Percentiles rank a stretch among this genome's conserved stretches.
Evolutionary conservation across 2,113 vertebrate species (phyloP).

Genomic region (Ictalurus punctatus): DNA sequence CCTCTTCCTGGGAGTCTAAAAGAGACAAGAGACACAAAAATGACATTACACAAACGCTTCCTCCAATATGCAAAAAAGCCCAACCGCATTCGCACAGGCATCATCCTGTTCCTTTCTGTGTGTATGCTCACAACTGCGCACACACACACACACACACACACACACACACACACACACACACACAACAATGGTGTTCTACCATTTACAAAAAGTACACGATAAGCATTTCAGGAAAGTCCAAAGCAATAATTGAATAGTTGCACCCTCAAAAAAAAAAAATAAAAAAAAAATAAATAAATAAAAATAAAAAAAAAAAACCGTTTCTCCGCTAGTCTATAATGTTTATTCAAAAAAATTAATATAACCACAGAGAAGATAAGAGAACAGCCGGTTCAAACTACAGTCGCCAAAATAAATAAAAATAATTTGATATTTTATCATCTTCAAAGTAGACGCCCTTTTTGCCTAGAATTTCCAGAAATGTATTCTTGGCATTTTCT

Average conservation of each 20-base stretch:
- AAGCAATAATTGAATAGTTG: not conserved
- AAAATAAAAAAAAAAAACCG: not conserved
- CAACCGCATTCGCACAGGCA: not conserved
- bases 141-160: not conserved
- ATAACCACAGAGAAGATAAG: not conserved
- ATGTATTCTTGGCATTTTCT: too few relatives aligned
- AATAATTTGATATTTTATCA: too few relatives aligned
- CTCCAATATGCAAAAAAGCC: not conserved
- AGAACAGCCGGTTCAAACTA: not conserved
- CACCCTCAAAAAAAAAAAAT: not conserved
- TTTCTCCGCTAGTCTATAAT: not conserved
- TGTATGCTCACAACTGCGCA: not conserved
- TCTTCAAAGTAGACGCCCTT: too few relatives aligned
- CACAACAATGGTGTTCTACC: not conserved
- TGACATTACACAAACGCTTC: not conserved
- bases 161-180: not conserved
- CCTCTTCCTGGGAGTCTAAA: slow-evolving; percentile 87
- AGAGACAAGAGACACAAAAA: slow-evolving; percentile 10
- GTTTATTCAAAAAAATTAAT: not conserved
- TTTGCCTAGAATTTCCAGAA: too few relatives aligned
- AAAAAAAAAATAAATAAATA: too few relatives aligned
- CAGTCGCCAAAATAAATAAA: not conserved
- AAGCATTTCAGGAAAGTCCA: not conserved
- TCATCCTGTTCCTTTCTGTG: not conserved
- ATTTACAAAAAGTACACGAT: not conserved